These are phyloP conservation scores for Catajapyx aquilonaris DNA, from an alignment of 1,140 invertebrate species.

Conservation along the genomic window DNA sequence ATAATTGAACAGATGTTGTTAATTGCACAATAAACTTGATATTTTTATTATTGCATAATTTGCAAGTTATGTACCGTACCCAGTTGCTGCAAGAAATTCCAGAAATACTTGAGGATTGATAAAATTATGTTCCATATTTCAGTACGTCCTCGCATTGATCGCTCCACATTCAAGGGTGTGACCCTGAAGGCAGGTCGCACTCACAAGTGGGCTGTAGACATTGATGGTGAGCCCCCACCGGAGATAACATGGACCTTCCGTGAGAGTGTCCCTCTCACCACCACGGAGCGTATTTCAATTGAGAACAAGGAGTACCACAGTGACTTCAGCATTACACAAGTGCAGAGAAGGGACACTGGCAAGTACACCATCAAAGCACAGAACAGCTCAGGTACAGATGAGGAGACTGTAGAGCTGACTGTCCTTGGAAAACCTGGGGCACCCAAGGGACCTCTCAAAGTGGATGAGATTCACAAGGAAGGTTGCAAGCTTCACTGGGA, in stretches of 20 bases:
- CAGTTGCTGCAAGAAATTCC: too few relatives aligned
- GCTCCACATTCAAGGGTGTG: constrained; percentile 64
- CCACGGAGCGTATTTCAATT: constrained; percentile 66
- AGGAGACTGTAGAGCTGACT: constrained; percentile 72
- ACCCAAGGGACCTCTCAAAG: constrained; percentile 75
- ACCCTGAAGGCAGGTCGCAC: constrained; percentile 74
- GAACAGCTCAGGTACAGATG: constrained; percentile 73
- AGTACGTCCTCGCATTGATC: constrained; percentile 83
- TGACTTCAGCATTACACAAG: constrained; percentile 63
- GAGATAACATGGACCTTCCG: constrained; percentile 67
- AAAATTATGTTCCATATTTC: too few relatives aligned
- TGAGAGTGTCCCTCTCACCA: constrained; percentile 55
- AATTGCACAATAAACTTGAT: too few relatives aligned
- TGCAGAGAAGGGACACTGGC: constrained; percentile 69
- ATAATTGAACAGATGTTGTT: too few relatives aligned
- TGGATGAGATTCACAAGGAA: constrained; percentile 64
- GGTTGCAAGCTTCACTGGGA: constrained; percentile 77
- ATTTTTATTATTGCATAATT: too few relatives aligned
- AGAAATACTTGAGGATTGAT: too few relatives aligned
- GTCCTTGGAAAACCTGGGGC: constrained; percentile 64
- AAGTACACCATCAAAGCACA: constrained; percentile 73
- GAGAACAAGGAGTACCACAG: constrained; percentile 82
- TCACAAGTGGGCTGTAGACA: constrained; percentile 80
- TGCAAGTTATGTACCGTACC: too few relatives aligned
- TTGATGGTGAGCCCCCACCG: constrained; percentile 73